Conservation (phyloP, 2,113 vertebrate genomes). For the Rhodinocichla rosea region DNA sequence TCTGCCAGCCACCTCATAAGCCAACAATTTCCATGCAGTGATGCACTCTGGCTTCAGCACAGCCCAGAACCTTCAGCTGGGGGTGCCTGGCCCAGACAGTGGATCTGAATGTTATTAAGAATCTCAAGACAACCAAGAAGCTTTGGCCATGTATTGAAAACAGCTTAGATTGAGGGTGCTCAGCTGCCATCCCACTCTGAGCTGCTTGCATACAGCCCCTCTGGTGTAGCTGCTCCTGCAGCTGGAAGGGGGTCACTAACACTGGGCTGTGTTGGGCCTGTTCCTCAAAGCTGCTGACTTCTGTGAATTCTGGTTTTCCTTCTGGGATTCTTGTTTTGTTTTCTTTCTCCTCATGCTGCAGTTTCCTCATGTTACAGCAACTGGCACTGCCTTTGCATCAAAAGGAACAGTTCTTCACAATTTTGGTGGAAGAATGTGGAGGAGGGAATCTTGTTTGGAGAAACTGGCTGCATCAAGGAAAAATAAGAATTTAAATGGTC, state of each 20-base stretch:
- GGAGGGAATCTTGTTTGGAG: slow-evolving; percentile 2
- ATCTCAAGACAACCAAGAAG: not conserved
- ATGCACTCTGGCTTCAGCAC: not conserved
- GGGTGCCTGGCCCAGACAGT: not conserved
- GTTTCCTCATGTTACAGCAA: slow-evolving; percentile 43
- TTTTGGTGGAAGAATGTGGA: slow-evolving; percentile 36
- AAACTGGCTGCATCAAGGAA: slow-evolving; percentile 25
- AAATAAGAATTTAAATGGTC: slow-evolving; percentile 27
- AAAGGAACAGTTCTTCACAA: not conserved
- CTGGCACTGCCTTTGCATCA: slow-evolving; percentile 26
- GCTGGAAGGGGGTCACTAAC: not conserved
- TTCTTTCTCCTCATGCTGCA: not conserved
- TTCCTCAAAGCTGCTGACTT: slow-evolving; percentile 33
- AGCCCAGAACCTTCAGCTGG: not conserved
- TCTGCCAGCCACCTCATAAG: not conserved
- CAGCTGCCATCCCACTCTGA: not conserved
- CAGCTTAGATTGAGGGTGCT: not conserved
- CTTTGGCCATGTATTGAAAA: not conserved
- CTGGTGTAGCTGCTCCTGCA: not conserved
- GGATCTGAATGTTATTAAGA: not conserved
- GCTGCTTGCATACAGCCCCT: not conserved
- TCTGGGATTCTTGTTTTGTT: slow-evolving; percentile 32
- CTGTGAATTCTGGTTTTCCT: slow-evolving; percentile 28
- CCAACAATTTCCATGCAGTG: not conserved
- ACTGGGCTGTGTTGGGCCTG: not conserved